phyloP scores from a whole-genome alignment of 2,888 invertebrate genomes.

The Melanostoma scalare region DNA sequence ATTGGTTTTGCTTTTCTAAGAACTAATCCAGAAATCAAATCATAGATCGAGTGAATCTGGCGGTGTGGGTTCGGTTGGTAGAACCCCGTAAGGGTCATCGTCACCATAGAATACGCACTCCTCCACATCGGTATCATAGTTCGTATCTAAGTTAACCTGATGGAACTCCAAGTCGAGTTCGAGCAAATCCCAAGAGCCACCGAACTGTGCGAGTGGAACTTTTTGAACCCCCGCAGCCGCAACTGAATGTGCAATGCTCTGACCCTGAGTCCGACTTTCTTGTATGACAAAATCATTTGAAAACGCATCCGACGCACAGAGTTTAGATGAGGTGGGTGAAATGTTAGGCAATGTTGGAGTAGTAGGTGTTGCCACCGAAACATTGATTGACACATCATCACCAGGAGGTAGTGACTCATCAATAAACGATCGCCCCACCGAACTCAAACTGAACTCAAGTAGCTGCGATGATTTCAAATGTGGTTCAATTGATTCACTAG shows the following conservation, averaged over 20 bases:
- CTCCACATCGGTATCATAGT: slow-evolving; percentile 85
- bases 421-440: slow-evolving; percentile 81
- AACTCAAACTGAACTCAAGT: slow-evolving; percentile 81
- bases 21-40: slow-evolving; percentile 79
- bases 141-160: slow-evolving; percentile 85
- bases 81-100: slow-evolving; percentile 84
- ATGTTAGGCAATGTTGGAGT: slow-evolving; percentile 87
- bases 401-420: slow-evolving; percentile 77
- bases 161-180: slow-evolving; percentile 85
- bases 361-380: slow-evolving; percentile 84
- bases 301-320: slow-evolving; percentile 84
- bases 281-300: slow-evolving; percentile 85
- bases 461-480: slow-evolving; percentile 75
- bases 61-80: slow-evolving; percentile 85
- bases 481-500: slow-evolving; percentile 62
- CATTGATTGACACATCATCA: slow-evolving; percentile 74
- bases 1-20: no score
- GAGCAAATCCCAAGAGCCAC: slow-evolving; percentile 86
- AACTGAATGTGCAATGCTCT: slow-evolving; percentile 37
- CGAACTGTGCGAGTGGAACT: slow-evolving; percentile 81
- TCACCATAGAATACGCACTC: slow-evolving; percentile 85
- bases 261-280: slow-evolving; percentile 77
- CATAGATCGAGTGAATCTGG: slow-evolving; percentile 83
- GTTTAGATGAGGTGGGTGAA: slow-evolving; percentile 81
- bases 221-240: slow-evolving; percentile 25